Evolutionary conservation across 2,888 invertebrate genomes (phyloP).

Genomic region (Acanthacorydalis orientalis): DNA sequence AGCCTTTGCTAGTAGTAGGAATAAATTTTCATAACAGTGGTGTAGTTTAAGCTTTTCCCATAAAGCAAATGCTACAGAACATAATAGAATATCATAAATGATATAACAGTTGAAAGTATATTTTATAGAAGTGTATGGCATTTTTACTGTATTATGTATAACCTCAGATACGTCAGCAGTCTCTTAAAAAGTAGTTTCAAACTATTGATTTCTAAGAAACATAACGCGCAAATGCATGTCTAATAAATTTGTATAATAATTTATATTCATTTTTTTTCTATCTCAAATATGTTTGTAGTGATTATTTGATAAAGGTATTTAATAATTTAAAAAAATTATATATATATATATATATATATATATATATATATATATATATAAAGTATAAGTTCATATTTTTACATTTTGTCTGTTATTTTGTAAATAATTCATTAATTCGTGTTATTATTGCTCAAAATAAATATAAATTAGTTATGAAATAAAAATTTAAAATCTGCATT

Average conservation of each 20-base stretch:
- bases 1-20: no score
- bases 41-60: not conserved
- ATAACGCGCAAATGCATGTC: no score
- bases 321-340: not conserved
- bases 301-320: not conserved
- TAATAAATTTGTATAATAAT: no score
- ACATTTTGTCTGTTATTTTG: not conserved
- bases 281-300: not conserved
- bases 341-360: not conserved
- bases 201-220: no score
- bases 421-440: not conserved
- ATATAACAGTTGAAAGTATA: conserved; percentile 7
- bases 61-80: conserved; percentile 18
- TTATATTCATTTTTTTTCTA: no score
- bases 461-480: no score
- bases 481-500: no score
- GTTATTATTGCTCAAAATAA: no score
- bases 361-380: not conserved
- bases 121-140: not conserved
- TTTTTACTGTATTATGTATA: not conserved
- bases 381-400: not conserved
- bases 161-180: not conserved
- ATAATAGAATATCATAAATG: conserved; percentile 7
- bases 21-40: no score
- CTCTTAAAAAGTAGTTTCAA: not conserved